Evolutionary conservation across 2,797 vertebrate species (phyloP), one percentile per base, ranked within the genome.

Genomic region (Thamnophis elegans): DNA sequence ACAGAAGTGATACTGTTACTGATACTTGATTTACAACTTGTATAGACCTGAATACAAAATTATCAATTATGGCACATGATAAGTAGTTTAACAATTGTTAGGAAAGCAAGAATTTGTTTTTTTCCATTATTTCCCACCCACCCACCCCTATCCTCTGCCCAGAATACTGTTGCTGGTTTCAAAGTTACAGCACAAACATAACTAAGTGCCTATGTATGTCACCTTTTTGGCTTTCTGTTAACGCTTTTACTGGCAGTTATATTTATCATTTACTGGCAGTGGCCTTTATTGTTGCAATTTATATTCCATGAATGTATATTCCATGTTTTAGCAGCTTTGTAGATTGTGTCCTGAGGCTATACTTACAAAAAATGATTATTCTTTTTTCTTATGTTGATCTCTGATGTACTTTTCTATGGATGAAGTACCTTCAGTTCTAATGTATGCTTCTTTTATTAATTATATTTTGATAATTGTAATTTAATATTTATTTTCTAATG

Each of bases 91-190:
- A 14, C 58, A 1, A 6, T 62, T 26, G 55, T 2, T 92, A 13
- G 58, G 65, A 92, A 62, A 6, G n/a, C 5, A 92, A 62, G 32
- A 93, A n/a, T 91, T 20, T 92, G n/a, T 6, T 92, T 92, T 92
- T 86, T 65, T 53, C 65, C 78, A 86, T 86, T 36, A 85, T 90
- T 86, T 89, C 62, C 51, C 59, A 28, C 47, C 10, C 10, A 47
- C 1, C 73, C 36, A 12, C 12, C 73, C 36, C 36, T 47, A 47
- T 47, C 36, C 1, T 25, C 20, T 82, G 25, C 78, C 26, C 59
- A 86, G 42, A 36, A 20, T 90, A 62, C 82, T 92, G 42, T 88
- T 47, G 85, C 68, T 87, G 92, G 86, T 6, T 54, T 95, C 91
- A 20, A 32, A 2, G 58, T 47, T 94, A 89, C 91, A 16, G 9